Percentiles rank a stretch among this genome's conserved stretches.
phyloP scores from a whole-genome alignment of 2,888 invertebrate species.

The Apamea monoglypha region DNA sequence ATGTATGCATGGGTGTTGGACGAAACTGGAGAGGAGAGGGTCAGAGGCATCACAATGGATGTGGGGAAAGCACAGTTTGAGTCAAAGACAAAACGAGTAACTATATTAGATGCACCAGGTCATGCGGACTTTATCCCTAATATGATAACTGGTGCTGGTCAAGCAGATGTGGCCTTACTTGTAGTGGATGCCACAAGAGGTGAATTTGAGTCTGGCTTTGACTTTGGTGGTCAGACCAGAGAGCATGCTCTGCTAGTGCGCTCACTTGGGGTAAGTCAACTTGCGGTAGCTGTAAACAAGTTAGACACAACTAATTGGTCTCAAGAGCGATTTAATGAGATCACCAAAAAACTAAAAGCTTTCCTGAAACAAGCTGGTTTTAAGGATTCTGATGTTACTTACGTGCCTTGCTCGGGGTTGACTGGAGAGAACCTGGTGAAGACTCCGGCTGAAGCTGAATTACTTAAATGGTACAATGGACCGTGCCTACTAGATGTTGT shows the following conservation, averaged over 20 bases:
- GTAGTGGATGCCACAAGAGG: conserved; percentile 99
- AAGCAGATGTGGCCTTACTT: conserved; percentile 98
- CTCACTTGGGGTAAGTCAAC: conserved; percentile 96
- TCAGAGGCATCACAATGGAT: conserved; percentile 99
- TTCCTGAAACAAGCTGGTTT: conserved; percentile 98
- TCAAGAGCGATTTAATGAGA: conserved; percentile 96
- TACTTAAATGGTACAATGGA: conserved; percentile 95
- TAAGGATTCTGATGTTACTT: conserved; percentile 95
- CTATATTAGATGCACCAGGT: conserved; percentile 98
- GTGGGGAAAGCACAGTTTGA: conserved; percentile 98
- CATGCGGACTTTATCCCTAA: conserved; percentile 99
- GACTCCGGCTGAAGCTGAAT: conserved; percentile 91
- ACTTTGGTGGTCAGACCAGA: conserved; percentile 98
- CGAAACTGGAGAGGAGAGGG: conserved; percentile 99
- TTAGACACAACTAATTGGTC: conserved; percentile 99
- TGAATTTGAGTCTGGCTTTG: conserved; percentile 99
- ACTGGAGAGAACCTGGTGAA: conserved; percentile 97
- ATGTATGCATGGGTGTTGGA: conserved; percentile 99
- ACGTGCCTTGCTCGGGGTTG: conserved; percentile 98
- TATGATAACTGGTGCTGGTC: conserved; percentile 99
- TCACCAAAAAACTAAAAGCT: conserved; percentile 94
- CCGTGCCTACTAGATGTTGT: conserved; percentile 96
- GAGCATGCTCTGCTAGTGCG: conserved; percentile 99
- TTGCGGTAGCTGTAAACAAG: conserved; percentile 99
- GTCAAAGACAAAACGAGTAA: conserved; percentile 95